Percentiles rank a stretch among this genome's conserved stretches.
Evolutionary conservation across 2,797 vertebrate genomes (phyloP).

Genomic region (Mareca strepera): DNA sequence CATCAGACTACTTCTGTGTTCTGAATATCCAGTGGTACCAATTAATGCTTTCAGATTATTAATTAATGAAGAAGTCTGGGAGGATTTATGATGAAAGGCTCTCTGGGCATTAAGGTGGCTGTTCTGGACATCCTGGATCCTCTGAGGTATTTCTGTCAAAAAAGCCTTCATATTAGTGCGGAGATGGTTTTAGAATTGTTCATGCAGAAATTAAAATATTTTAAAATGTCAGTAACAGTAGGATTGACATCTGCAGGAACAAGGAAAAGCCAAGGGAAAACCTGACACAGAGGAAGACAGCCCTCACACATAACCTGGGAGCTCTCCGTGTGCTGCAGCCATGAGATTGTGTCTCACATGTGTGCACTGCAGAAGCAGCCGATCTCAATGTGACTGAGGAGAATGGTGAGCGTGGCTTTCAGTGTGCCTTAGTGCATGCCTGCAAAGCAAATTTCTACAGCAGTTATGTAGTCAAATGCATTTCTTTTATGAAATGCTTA

Average conservation of each 20-base stretch:
- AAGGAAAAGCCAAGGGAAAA: background rate
- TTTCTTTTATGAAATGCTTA: constrained; percentile 14
- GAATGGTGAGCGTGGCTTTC: background rate
- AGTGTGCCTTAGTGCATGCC: background rate
- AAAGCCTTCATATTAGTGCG: background rate
- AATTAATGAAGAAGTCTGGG: constrained; percentile 33
- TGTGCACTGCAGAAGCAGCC: background rate
- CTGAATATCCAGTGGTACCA: constrained; percentile 33
- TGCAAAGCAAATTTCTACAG: constrained; percentile 4
- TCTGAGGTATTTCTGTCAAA: background rate
- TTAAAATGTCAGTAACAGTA: background rate
- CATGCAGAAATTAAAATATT: background rate
- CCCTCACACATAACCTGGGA: background rate
- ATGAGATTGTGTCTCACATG: constrained; percentile 1
- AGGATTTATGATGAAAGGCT: constrained; percentile 22
- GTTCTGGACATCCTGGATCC: background rate
- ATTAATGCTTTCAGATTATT: constrained; percentile 46
- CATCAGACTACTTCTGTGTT: background rate
- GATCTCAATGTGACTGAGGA: background rate
- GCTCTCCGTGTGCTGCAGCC: background rate
- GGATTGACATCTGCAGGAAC: background rate
- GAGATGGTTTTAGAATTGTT: background rate
- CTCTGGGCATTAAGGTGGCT: background rate
- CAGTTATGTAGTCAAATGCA: background rate
- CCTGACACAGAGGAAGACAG: background rate